phyloP scores from a whole-genome alignment of 2,888 invertebrate species.

The Bombylius major region DNA sequence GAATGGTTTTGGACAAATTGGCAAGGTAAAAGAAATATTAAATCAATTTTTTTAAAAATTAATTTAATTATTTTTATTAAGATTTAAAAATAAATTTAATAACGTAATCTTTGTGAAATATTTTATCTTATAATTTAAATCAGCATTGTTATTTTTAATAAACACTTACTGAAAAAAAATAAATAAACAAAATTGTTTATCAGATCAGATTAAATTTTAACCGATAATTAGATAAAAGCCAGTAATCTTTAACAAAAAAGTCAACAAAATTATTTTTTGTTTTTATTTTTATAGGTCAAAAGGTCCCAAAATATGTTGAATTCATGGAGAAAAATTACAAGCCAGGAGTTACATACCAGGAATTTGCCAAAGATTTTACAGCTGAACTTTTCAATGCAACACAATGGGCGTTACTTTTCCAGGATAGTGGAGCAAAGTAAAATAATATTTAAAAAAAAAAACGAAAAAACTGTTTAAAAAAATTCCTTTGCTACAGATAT shows the following conservation, averaged over 20 bases:
- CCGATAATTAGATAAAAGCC: too few relatives aligned
- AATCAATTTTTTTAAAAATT: not conserved
- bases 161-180: too few relatives aligned
- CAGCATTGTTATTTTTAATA: too few relatives aligned
- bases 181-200: too few relatives aligned
- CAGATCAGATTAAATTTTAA: too few relatives aligned
- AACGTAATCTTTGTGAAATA: not conserved
- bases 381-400: constrained; percentile 80
- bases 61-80: too few relatives aligned
- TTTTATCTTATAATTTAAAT: too few relatives aligned
- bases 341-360: constrained; percentile 78
- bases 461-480: not conserved
- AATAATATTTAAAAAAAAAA: not conserved
- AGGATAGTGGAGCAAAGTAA: constrained; percentile 76
- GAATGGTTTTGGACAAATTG: constrained; percentile 92
- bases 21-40: constrained; percentile 43
- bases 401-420: constrained; percentile 73
- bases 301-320: constrained; percentile 34
- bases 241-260: too few relatives aligned
- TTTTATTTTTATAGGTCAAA: not conserved
- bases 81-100: too few relatives aligned
- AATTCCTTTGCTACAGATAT: constrained; percentile 41
- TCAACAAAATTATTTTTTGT: too few relatives aligned
- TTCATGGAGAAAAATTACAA: constrained; percentile 77
- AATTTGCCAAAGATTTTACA: constrained; percentile 79